Conservation (phyloP, 2,888 invertebrate genomes). For the Osmoderma eremita region DNA sequence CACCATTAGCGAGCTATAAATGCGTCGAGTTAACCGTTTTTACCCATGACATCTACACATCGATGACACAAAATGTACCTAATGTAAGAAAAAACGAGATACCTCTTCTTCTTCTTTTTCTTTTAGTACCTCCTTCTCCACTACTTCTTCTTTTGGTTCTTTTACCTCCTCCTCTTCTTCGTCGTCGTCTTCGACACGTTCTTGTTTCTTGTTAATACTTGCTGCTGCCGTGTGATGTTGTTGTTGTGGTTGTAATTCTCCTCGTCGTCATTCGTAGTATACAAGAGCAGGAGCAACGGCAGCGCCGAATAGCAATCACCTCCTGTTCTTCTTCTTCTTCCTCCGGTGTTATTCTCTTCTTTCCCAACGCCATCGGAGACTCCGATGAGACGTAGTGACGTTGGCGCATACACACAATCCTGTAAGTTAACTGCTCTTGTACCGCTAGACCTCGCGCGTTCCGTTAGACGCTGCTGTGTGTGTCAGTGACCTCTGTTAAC, state of each 20-base stretch:
- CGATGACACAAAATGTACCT: conserved; percentile 36
- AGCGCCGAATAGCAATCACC: conserved; percentile 18
- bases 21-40: conserved; percentile 39
- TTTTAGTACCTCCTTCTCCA: conserved; percentile 8
- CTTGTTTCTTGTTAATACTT: conserved; percentile 5
- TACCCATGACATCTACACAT: conserved; percentile 46
- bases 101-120: conserved; percentile 9
- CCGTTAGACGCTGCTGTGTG: conserved; percentile 61
- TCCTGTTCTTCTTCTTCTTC: conserved; percentile 37
- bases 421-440: conserved; percentile 65
- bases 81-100: conserved; percentile 1
- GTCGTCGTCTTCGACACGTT: not conserved
- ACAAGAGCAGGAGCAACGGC: conserved; percentile 24
- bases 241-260: conserved; percentile 27
- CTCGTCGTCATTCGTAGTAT: conserved; percentile 4
- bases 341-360: conserved; percentile 17
- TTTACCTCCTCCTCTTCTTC: not conserved
- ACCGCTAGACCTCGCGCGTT: conserved; percentile 60
- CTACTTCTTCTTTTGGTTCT: not conserved
- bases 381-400: conserved; percentile 52
- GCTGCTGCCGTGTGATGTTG: conserved; percentile 11
- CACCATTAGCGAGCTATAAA: conserved; percentile 36
- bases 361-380: conserved; percentile 46
- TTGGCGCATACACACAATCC: conserved; percentile 62
- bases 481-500: conserved; percentile 63